phyloP scores from a whole-genome alignment of 1,140 invertebrate species.

The Globodera ellingtonae region DNA sequence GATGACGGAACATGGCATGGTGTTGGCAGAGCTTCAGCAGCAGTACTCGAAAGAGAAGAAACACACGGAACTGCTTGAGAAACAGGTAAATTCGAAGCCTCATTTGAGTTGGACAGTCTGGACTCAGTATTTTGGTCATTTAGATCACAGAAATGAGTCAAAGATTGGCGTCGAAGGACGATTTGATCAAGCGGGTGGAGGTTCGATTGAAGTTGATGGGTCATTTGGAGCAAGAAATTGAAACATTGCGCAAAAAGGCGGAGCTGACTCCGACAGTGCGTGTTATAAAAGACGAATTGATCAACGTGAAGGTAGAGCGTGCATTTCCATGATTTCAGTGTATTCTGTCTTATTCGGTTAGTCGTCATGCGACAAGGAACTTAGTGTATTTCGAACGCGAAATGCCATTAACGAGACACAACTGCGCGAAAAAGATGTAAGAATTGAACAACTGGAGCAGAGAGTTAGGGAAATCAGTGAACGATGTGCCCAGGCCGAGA shows the following conservation, averaged over 20 bases:
- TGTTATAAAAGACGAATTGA: constrained; percentile 43
- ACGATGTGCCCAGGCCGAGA: constrained; percentile 32
- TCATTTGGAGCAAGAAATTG: constrained; percentile 46
- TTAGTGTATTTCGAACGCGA: constrained; percentile 26
- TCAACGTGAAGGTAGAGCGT: constrained; percentile 44
- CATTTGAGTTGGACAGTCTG: not conserved
- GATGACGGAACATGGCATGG: constrained; percentile 44
- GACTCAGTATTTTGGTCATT: constrained; percentile 22
- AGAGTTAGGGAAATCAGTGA: constrained; percentile 46
- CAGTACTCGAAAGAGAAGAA: constrained; percentile 44
- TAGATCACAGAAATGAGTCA: constrained; percentile 52
- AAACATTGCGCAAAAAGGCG: constrained; percentile 39
- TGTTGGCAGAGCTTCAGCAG: constrained; percentile 52
- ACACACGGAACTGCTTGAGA: constrained; percentile 40
- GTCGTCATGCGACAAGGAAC: constrained; percentile 38
- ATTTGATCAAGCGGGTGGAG: constrained; percentile 34
- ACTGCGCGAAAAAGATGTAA: constrained; percentile 38
- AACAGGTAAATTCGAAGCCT: constrained; percentile 34
- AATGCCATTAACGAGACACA: constrained; percentile 25
- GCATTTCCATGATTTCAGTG: not conserved
- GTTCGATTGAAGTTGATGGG: constrained; percentile 38
- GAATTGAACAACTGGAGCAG: constrained; percentile 40
- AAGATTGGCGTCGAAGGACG: constrained; percentile 46
- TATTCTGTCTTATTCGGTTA: not conserved
- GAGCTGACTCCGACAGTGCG: constrained; percentile 44